Conservation (phyloP, 2,888 invertebrate genomes). For the Drosophila sordidapex region DNA sequence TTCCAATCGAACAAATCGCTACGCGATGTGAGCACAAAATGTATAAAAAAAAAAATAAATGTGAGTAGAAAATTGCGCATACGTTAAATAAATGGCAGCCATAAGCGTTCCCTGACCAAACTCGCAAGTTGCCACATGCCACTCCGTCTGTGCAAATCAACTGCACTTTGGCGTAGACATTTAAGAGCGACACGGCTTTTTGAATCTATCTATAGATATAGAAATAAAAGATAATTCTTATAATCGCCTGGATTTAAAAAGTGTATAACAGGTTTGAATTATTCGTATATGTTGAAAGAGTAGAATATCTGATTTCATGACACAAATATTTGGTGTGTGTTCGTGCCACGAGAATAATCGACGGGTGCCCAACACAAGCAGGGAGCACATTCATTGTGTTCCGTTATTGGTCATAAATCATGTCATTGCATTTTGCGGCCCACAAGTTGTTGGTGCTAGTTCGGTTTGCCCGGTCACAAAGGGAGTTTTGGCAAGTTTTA, state of each 20-base stretch:
- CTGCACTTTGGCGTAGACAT: neutral
- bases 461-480: constrained; percentile 39
- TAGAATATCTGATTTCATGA: neutral
- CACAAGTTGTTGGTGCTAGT: constrained; percentile 31
- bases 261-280: neutral
- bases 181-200: neutral
- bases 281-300: neutral
- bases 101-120: constrained; percentile 48
- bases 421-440: constrained; percentile 69
- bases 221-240: neutral
- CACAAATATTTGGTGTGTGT: neutral
- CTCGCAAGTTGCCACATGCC: constrained; percentile 7
- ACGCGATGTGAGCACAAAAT: constrained; percentile 29
- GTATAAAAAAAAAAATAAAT: constrained; percentile 5
- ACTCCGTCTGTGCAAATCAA: constrained; percentile 13
- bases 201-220: neutral
- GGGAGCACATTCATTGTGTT: constrained; percentile 20
- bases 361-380: neutral
- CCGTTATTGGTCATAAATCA: constrained; percentile 61
- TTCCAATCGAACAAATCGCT: constrained; percentile 73
- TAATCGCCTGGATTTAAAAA: neutral
- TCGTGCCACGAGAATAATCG: constrained; percentile 11
- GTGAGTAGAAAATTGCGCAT: constrained; percentile 54
- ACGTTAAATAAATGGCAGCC: constrained; percentile 72
- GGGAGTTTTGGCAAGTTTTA: constrained; percentile 40